Conservation (phyloP, 1,140 invertebrate genomes). For the Meloidogyne exigua region DNA sequence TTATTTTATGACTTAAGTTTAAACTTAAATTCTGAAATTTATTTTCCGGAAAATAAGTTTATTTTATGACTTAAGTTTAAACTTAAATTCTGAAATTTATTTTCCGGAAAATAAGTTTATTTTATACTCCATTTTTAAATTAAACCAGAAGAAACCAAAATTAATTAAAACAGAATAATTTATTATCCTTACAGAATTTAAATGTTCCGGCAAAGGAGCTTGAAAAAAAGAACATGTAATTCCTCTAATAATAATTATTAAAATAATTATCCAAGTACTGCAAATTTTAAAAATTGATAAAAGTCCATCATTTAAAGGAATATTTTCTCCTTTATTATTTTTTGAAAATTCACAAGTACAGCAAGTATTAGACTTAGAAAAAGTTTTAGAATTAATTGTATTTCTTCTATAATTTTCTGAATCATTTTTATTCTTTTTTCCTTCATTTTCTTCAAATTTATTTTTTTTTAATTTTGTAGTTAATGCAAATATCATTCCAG, state of each 20-base stretch:
- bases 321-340: background rate
- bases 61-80: no score
- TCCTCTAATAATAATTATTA: background rate
- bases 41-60: no score
- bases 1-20: no score
- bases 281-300: background rate
- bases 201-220: slow-evolving; percentile 11
- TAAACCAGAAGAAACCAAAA: no score
- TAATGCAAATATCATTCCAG: slow-evolving; percentile 1
- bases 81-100: no score
- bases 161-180: no score
- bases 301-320: background rate
- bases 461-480: background rate
- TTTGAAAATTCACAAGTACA: background rate
- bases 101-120: no score
- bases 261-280: slow-evolving; percentile 19
- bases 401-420: background rate
- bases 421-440: background rate
- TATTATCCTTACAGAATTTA: slow-evolving; percentile 24
- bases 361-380: background rate
- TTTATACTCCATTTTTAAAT: no score
- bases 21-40: no score
- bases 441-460: background rate
- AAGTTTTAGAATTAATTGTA: background rate
- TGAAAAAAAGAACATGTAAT: slow-evolving; percentile 23